Evolutionary conservation across 1,140 invertebrate species (phyloP), one percentile per base, ranked within the genome.

Genomic region (Drosophila littoralis): DNA sequence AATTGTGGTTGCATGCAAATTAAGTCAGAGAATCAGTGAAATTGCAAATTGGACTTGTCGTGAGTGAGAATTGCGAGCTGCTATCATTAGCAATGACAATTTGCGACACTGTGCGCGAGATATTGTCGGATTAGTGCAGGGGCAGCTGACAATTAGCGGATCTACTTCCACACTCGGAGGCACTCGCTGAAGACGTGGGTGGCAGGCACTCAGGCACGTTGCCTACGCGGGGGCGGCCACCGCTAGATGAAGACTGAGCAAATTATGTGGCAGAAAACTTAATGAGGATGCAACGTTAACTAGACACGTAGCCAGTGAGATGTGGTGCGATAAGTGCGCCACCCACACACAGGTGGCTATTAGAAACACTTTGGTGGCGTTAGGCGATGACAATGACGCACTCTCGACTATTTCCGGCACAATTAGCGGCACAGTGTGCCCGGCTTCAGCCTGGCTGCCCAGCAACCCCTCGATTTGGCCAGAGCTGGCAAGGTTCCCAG

Each of bases 211-310:
- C 85, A 68, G 77, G 85, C 84, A 89, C 84, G 84, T 90, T 75
- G 85, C 60, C 54, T 66, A 67, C 57, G 67, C 52, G 22, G 22
- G 22, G 33, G 22, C 64, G 17, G 48, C 10, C 12, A 36, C 13
- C 7, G 32, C n/a, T 15, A 63, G 66, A 70, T 75, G 22, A 28
- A 59, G 52, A 63, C 68, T 68, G 79, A 85, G 75, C 78, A 85
- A 85, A 85, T 85, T 85, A 85, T 85, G 78, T 64, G 73, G 54
- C 71, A 46, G 64, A 22, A 28, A 78, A 88, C 74, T 85, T 90
- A 89, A 89, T 89, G 84, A 89, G 84, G 84, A 89, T 90, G 85
- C 84, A 42, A 50, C 84, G 73, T 71, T 78, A 89, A 89, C 81
- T 89, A 89, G 84, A 75, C 84, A 89, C 84, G 84, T 81, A 68